These are phyloP conservation scores for Pseudomyrmex pallidus DNA, from an alignment of 1,140 invertebrate genomes.

Conservation along the genomic window DNA sequence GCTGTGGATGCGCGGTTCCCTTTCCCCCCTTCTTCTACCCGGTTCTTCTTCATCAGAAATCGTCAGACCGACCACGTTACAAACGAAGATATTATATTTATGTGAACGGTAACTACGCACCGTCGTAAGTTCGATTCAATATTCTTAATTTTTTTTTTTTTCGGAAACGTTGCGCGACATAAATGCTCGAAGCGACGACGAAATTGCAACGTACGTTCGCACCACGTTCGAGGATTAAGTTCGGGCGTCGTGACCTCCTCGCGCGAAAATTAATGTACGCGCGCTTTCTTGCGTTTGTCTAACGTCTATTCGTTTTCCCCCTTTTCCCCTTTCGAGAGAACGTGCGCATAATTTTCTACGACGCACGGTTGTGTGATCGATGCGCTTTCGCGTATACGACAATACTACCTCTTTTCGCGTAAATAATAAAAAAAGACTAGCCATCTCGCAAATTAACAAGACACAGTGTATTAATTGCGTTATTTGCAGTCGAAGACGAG, in stretches of 20 bases:
- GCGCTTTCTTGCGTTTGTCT: slow-evolving; percentile 10
- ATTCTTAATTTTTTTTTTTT: neutral
- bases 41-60: slow-evolving; percentile 12
- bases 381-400: neutral
- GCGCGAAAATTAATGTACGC: slow-evolving; percentile 18
- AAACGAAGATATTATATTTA: neutral
- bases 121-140: slow-evolving; percentile 20
- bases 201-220: slow-evolving; percentile 21
- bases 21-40: neutral
- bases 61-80: slow-evolving; percentile 9
- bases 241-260: neutral
- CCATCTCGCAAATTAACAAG: neutral
- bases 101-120: slow-evolving; percentile 1
- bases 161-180: neutral
- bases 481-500: neutral
- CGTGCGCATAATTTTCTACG: slow-evolving; percentile 4
- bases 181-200: neutral
- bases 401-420: neutral
- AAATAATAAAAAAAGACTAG: slow-evolving; percentile 2
- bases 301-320: slow-evolving; percentile 27
- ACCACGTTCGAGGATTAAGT: neutral
- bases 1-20: neutral
- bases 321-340: slow-evolving; percentile 18
- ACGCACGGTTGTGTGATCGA: slow-evolving; percentile 29
- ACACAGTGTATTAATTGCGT: neutral